phyloP scores from a whole-genome alignment of 2,888 invertebrate species.

The Aphelenchoides bicaudatus region DNA sequence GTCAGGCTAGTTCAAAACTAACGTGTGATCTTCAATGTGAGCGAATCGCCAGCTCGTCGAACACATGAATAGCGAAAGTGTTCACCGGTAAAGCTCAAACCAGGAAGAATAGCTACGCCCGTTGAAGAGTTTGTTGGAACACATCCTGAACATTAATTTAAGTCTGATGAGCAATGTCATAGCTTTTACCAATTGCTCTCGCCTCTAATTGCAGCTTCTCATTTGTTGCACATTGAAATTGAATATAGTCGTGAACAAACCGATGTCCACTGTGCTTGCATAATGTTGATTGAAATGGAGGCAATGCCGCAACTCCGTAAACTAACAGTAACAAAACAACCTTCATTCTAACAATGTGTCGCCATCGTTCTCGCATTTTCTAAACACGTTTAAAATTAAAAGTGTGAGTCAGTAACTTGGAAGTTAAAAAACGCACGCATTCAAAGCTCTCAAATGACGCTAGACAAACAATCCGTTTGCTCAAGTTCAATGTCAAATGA shows the following conservation, averaged over 20 bases:
- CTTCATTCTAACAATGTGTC: too few relatives aligned
- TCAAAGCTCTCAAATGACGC: too few relatives aligned
- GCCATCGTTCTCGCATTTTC: too few relatives aligned
- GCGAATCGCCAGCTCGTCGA: slow-evolving; percentile 19
- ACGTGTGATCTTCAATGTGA: slow-evolving; percentile 37
- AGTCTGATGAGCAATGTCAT: background rate
- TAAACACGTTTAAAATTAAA: too few relatives aligned
- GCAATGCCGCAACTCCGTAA: too few relatives aligned
- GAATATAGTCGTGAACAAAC: slow-evolving; percentile 35
- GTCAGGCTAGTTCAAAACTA: slow-evolving; percentile 7
- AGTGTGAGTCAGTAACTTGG: too few relatives aligned
- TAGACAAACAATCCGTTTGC: too few relatives aligned
- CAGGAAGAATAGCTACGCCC: slow-evolving; percentile 29
- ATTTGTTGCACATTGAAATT: slow-evolving; percentile 30
- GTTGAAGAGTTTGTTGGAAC: slow-evolving; percentile 30
- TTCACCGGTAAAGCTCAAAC: slow-evolving; percentile 23
- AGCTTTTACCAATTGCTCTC: slow-evolving; percentile 21
- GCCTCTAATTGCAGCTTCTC: background rate
- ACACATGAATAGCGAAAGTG: slow-evolving; percentile 39
- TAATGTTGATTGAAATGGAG: background rate
- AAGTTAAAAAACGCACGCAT: too few relatives aligned
- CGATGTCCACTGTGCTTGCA: slow-evolving; percentile 28
- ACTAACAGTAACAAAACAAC: slow-evolving; percentile 8
- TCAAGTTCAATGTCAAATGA: too few relatives aligned
- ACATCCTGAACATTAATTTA: slow-evolving; percentile 27